phyloP scores from a whole-genome alignment of 2,888 invertebrate species.

The Pegoplata infirma region DNA sequence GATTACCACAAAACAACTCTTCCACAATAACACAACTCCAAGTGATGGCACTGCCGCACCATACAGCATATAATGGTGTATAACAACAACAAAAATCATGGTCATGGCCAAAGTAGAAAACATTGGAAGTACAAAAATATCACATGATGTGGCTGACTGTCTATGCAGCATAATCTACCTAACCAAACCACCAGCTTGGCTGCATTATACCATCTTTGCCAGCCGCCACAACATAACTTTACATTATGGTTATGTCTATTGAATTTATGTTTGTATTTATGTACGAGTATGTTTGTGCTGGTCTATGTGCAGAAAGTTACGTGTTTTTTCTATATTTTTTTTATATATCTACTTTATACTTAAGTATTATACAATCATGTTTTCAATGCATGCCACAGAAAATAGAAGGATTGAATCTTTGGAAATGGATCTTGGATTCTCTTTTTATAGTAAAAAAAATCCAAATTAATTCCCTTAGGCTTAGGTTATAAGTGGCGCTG shows the following conservation, averaged over 20 bases:
- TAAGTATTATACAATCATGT: not conserved
- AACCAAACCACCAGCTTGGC: slow-evolving; percentile 24
- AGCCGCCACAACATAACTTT: slow-evolving; percentile 59
- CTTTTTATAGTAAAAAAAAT: no score
- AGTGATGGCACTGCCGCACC: no score
- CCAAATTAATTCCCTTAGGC: no score
- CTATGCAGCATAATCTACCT: slow-evolving; percentile 40
- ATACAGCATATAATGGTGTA: not conserved
- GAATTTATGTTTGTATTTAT: slow-evolving; percentile 1
- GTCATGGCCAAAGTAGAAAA: slow-evolving; percentile 56
- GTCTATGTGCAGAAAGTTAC: not conserved
- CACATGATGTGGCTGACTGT: slow-evolving; percentile 31
- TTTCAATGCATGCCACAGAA: not conserved
- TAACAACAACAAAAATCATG: slow-evolving; percentile 52
- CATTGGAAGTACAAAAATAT: slow-evolving; percentile 28
- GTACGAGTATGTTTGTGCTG: not conserved
- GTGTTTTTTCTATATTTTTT: not conserved
- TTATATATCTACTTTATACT: not conserved
- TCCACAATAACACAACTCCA: slow-evolving; percentile 20
- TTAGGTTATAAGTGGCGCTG: no score
- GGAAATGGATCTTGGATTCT: not conserved
- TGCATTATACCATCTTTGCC: slow-evolving; percentile 37
- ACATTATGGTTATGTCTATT: slow-evolving; percentile 50
- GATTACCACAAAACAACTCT: slow-evolving; percentile 4
- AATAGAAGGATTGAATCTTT: slow-evolving; percentile 21